These are phyloP conservation scores for Mola mola DNA, from an alignment of 2,113 vertebrate species.

Conservation along the genomic window DNA sequence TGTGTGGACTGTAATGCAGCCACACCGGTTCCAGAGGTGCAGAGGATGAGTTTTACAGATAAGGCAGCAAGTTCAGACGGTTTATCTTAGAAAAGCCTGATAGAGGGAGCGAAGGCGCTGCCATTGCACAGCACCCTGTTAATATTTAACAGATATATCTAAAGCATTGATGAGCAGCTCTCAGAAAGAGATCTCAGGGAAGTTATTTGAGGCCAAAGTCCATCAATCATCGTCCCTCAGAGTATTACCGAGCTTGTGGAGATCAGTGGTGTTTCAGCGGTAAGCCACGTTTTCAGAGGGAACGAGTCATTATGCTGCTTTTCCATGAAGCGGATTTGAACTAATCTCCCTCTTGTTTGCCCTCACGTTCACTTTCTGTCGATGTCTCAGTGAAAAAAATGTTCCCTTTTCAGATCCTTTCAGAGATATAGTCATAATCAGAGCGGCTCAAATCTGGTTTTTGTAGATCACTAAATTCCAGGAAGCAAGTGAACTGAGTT, in stretches of 20 bases:
- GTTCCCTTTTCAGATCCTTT: no score
- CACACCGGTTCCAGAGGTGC: constrained; percentile 49
- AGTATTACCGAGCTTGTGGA: constrained; percentile 2
- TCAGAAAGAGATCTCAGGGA: constrained; percentile 57
- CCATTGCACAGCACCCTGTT: constrained; percentile 68
- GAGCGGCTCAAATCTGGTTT: no score
- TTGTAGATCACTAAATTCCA: no score
- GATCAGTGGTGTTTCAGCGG: constrained; percentile 1
- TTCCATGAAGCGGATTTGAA: no score
- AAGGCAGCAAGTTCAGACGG: constrained; percentile 74
- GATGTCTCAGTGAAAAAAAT: no score
- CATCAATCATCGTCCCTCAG: constrained; percentile 12
- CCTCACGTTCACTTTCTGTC: no score
- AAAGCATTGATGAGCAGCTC: constrained; percentile 57
- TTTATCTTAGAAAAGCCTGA: constrained; percentile 65
- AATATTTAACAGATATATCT: constrained; percentile 72
- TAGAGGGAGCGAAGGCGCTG: constrained; percentile 58
- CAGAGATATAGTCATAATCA: no score
- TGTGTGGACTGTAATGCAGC: constrained; percentile 32
- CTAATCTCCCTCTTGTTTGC: no score
- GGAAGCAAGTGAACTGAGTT: background rate
- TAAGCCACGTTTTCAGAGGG: no score
- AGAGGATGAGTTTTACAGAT: constrained; percentile 59
- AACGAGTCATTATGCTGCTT: no score
- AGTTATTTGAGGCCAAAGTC: constrained; percentile 51